These are phyloP conservation scores for Prinia subflava DNA, from an alignment of 2,113 vertebrate species.

Conservation along the genomic window DNA sequence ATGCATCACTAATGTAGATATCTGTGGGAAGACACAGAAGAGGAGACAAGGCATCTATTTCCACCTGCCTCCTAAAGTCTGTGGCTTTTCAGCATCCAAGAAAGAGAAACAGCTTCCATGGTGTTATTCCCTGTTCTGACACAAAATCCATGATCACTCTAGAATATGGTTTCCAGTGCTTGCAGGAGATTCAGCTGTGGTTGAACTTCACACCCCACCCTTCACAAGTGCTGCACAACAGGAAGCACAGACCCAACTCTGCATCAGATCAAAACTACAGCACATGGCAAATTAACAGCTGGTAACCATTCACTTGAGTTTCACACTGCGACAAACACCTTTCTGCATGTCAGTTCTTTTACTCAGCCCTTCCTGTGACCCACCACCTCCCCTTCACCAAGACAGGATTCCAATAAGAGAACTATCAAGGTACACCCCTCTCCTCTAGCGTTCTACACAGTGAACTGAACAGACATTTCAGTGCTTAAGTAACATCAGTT, in stretches of 20 bases:
- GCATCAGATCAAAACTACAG: neutral
- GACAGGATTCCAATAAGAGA: neutral
- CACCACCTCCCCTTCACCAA: neutral
- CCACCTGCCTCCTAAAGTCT: neutral
- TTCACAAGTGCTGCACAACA: rapidly evolving
- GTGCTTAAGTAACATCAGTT: neutral
- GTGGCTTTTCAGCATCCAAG: neutral
- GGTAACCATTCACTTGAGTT: neutral
- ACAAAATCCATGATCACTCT: neutral
- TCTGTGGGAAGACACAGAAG: neutral
- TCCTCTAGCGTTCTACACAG: neutral
- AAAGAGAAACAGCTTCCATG: neutral
- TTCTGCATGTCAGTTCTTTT: neutral
- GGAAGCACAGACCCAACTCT: neutral
- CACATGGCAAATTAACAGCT: neutral
- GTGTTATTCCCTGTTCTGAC: neutral
- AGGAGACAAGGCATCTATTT: neutral
- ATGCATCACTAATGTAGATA: neutral
- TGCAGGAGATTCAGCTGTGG: neutral
- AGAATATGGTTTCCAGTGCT: neutral
- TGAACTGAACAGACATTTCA: neutral
- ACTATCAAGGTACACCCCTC: neutral
- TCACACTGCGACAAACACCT: neutral
- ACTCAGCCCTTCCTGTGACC: neutral
- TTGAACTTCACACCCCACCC: neutral